Conservation (phyloP, 2,797 vertebrate genomes). For the Atherinosoma microstoma region DNA sequence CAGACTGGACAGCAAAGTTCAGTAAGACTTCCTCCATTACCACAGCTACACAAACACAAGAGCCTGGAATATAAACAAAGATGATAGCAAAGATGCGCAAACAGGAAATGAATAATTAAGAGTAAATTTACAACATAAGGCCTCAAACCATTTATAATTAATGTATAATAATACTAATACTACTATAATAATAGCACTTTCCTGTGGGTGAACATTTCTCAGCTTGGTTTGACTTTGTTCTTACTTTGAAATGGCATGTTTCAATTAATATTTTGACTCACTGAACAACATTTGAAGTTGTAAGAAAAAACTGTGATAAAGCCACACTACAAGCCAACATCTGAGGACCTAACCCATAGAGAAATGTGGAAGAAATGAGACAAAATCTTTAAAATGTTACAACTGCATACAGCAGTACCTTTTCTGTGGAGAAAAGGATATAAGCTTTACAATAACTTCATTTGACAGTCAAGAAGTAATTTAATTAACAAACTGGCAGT, state of each 20-base stretch:
- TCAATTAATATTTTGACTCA: neutral
- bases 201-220: too few relatives aligned
- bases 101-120: conserved; percentile 34
- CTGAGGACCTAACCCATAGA: conserved; percentile 11
- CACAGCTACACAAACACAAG: conserved; percentile 41
- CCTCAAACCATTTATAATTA: neutral
- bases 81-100: conserved; percentile 30
- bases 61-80: conserved; percentile 44
- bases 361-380: conserved; percentile 1
- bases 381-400: conserved; percentile 10
- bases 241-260: neutral
- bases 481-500: conserved; percentile 50
- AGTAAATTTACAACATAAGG: neutral
- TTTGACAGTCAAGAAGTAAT: conserved; percentile 21
- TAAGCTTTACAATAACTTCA: conserved; percentile 30
- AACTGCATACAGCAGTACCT: neutral
- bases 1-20: conserved; percentile 49
- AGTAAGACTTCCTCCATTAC: conserved; percentile 30
- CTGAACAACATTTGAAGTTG: too few relatives aligned
- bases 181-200: too few relatives aligned
- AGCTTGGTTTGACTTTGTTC: too few relatives aligned
- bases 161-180: too few relatives aligned
- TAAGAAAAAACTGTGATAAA: neutral
- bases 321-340: neutral
- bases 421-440: conserved; percentile 24